Percentiles rank a stretch among this genome's conserved stretches.
Conservation (phyloP, 2,113 vertebrate genomes). For the Eulacestoma nigropectus region DNA sequence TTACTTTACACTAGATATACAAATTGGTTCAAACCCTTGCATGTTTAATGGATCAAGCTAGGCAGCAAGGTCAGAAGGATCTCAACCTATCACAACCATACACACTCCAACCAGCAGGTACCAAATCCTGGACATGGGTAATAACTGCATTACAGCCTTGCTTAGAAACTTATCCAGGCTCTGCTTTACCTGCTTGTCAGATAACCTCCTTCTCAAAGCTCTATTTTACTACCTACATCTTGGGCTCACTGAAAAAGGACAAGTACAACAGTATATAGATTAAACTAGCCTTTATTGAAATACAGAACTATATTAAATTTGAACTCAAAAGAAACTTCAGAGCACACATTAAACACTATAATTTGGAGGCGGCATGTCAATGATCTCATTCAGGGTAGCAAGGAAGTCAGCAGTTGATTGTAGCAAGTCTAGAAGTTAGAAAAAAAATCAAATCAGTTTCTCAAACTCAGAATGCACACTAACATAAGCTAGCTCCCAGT, state of each 20-base stretch:
- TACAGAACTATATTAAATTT: neutral
- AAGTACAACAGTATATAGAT: neutral
- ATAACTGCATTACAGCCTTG: neutral
- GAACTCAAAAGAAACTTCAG: neutral
- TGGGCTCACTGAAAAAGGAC: neutral
- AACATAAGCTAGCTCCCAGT: neutral
- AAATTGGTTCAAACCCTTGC: neutral
- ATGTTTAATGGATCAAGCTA: neutral
- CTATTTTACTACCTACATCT: neutral
- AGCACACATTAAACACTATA: slow-evolving; percentile 13
- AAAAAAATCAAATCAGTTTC: neutral
- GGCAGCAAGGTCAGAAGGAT: neutral
- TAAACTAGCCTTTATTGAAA: slow-evolving; percentile 61
- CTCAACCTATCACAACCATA: neutral
- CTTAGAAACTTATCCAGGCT: neutral
- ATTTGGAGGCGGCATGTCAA: slow-evolving; percentile 63
- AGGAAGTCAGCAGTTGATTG: slow-evolving; percentile 63
- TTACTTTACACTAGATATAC: neutral
- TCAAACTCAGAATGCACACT: neutral
- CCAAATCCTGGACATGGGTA: neutral
- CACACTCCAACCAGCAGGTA: neutral
- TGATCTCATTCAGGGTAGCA: slow-evolving; percentile 65
- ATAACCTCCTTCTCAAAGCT: neutral
- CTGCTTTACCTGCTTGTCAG: neutral
- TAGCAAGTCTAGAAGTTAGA: slow-evolving; percentile 51